Base-by-base conservation (phyloP, 2,888 invertebrate genomes). In the Ormyrus rosae region DNA sequence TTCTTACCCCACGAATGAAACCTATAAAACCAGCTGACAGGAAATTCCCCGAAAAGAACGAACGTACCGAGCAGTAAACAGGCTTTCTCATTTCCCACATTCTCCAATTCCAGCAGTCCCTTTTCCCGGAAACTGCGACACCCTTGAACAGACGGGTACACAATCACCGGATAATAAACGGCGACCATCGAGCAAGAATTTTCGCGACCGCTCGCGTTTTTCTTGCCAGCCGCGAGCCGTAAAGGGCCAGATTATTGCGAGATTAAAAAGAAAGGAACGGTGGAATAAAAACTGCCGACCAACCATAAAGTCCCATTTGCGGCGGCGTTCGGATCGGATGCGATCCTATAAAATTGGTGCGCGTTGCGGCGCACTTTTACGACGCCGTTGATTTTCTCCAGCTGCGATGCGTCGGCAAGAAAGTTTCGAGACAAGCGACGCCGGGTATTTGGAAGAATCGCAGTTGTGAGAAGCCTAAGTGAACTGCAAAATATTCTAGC, bases 271-370 rank as follows among this genome's bases (percentile, higher is more conserved):
- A 67, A 76, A 76, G 76, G 60, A 81, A 76, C 11, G 69, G 10
- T 51, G 11, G 56, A 69, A 58, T 76, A 76, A 76, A 72, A 76
- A 71, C 55, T 61, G 55, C 67, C 53, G 58, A 51, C 48, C 70
- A 34, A 69, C 55, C 61, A 67, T 81, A 82, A 83, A 81, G 65
- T 77, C 80, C 73, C 78, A 80, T 78, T 81, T 78, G 76, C 64
- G 76, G 80, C 77, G 70, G 80, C 77, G 81, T 65, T 75, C 56
- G 68, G 71, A 83, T 80, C 83, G 80, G 65, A 81, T 81, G 83
- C 80, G 81, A 80, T 80, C 76, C 77, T 80, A 64, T 84, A 84
- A 84, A 84, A 84, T 83, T 84, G 83, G 78, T 63, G 53, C 55
- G 34, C 56, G 19, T 34, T 34, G 48, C 19, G 74, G 46, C 34